Evolutionary conservation across 35 echinoderm and acorn worm genomes (phyloP), one percentile per base, ranked within the genome.

Genomic region (Holothuria glaberrima): DNA sequence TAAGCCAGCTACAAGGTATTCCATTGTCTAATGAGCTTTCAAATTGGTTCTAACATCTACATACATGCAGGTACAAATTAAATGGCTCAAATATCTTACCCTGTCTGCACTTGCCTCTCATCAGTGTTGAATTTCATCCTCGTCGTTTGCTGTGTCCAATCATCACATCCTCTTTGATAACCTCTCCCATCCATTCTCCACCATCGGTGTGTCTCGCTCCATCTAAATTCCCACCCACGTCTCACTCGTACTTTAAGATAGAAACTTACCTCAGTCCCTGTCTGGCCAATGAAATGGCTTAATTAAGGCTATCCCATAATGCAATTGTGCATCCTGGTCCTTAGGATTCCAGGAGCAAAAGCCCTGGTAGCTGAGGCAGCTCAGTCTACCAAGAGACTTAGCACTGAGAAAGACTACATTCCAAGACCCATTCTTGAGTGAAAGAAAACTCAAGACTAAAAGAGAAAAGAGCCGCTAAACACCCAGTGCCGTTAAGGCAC

Each of bases 401-500:
- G 80, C 33, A 84, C 80, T 33, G 80, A 84, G 80, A 64, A 84
- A 64, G 74, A 78, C 25, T 84, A 84, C 80, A 84, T 84, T 84
- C 80, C 80, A 84, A 84, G 59, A 84, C 80, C 57, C 52, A 61
- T 84, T 61, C 57, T 84, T 59, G 28, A 33, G 28, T 24, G 57
- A 52, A 61, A 19, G 17, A 34, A 84, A 60, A 59, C 57, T 33
- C 57, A 56, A 84, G 56, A 84, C 80, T 84, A 29, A 84, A 46
- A 25, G 66, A 62, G 57, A 26, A 84, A 82, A 83, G 58, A 84
- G 80, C 80, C 54, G 54, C 52, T 30, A 84, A 22, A 61, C 52
- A 84, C 14, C 56, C 52, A 84, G 80, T 84, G 80, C 80, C 80
- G 80, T 84, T 18, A 35, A 84, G 80, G 80, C 80, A 84, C 80